Percentiles rank a stretch among this genome's conserved stretches.
These are phyloP conservation scores for Tetrao urogallus DNA, from an alignment of 2,113 vertebrate species.

Conservation along the genomic window DNA sequence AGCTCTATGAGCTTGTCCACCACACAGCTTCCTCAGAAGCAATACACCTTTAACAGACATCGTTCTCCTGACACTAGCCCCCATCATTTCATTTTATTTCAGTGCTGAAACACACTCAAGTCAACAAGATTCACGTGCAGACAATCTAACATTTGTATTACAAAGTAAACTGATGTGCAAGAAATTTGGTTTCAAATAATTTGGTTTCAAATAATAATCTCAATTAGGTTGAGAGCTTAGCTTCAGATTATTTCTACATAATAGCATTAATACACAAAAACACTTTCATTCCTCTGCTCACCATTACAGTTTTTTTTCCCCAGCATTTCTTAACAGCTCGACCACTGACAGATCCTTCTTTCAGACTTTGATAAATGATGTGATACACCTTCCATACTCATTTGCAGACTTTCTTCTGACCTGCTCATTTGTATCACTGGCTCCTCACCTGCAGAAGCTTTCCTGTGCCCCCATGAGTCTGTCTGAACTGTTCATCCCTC, in stretches of 20 bases:
- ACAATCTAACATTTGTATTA: not conserved
- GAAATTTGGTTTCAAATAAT: not conserved
- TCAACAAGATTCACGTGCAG: not conserved
- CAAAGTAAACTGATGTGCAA: not conserved
- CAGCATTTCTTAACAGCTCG: not conserved
- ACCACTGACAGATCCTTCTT: not conserved
- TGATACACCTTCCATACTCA: not conserved
- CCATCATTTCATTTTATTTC: not conserved
- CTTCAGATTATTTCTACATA: not conserved
- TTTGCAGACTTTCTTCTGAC: not conserved
- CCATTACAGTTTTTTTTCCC: not conserved
- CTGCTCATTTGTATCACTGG: not conserved
- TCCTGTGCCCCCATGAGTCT: not conserved
- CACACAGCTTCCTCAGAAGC: not conserved
- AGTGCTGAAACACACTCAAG: not conserved
- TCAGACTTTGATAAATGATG: not conserved
- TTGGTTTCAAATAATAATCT: too few species aligned
- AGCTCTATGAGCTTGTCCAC: not conserved
- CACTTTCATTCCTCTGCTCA: not conserved
- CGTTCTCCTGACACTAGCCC: not conserved
- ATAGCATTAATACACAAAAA: not conserved
- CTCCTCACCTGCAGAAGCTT: not conserved
- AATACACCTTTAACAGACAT: not conserved
- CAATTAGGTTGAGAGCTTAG: not conserved
- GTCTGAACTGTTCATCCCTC: not conserved